A percentile compares a stretch with the other conserved stretches of the same genome.
phyloP scores from a whole-genome alignment of 2,797 vertebrate genomes.

The Trachops cirrhosus region DNA sequence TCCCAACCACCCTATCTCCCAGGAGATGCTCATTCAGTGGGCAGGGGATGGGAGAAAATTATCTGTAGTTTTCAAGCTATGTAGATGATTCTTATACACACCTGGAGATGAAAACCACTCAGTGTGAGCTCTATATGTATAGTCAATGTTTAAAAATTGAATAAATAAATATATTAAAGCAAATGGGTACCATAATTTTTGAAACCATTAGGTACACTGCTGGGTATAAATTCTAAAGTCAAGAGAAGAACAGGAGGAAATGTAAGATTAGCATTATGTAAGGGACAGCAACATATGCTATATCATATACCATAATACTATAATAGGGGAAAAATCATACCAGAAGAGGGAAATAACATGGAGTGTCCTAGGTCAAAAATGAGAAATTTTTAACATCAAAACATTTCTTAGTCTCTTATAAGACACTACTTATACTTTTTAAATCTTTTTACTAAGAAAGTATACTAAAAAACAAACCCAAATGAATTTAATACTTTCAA shows the following conservation, averaged over 20 bases:
- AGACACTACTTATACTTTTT: not conserved
- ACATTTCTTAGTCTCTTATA: not conserved
- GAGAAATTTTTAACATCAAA: not conserved
- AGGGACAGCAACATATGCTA: not conserved
- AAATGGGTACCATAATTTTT: not conserved
- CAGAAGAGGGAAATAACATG: not conserved
- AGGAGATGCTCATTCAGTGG: not conserved
- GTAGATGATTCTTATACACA: not conserved
- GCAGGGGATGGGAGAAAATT: not conserved
- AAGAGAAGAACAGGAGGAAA: not conserved
- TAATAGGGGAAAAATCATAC: not conserved
- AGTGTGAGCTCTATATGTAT: not conserved
- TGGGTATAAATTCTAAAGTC: slow-evolving; percentile 14
- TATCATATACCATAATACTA: not conserved
- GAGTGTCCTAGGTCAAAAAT: not conserved
- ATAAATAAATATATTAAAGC: slow-evolving; percentile 24
- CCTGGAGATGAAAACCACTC: not conserved
- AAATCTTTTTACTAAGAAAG: not conserved
- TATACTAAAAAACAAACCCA: not conserved
- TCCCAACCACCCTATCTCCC: not conserved
- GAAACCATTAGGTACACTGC: not conserved
- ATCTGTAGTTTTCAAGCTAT: not conserved
- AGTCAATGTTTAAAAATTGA: not conserved
- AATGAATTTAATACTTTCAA: not conserved
- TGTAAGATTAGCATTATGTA: not conserved